A percentile compares a stretch with the other conserved stretches of the same genome.
Conservation (phyloP, 2,888 invertebrate species). For the Tachina fera region DNA sequence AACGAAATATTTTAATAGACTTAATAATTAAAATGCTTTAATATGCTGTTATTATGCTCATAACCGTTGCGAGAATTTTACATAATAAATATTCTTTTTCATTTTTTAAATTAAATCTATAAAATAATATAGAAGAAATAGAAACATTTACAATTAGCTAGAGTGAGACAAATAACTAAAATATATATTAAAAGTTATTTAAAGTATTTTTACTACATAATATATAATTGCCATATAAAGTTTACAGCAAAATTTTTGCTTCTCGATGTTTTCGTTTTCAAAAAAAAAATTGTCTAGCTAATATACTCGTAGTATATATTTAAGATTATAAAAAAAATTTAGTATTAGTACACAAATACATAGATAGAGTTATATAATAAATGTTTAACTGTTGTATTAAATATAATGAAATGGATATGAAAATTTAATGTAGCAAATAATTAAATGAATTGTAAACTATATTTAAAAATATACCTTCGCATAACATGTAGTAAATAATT, state of each 20-base stretch:
- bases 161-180: constrained; percentile 62
- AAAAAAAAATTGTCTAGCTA: background rate
- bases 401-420: constrained; percentile 18
- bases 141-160: constrained; percentile 59
- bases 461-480: no score
- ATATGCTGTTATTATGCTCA: background rate
- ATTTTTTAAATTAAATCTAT: constrained; percentile 12
- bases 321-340: constrained; percentile 18
- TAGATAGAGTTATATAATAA: constrained; percentile 67
- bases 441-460: background rate
- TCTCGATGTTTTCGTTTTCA: constrained; percentile 5
- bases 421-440: constrained; percentile 42
- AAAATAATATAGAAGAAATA: constrained; percentile 18
- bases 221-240: background rate
- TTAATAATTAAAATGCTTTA: background rate
- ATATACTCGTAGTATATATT: constrained; percentile 30
- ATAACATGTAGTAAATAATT: background rate
- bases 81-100: background rate
- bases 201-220: constrained; percentile 18
- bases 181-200: constrained; percentile 36
- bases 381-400: constrained; percentile 69
- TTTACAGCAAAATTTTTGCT: constrained; percentile 2
- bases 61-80: constrained; percentile 9
- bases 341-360: constrained; percentile 8
- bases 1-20: constrained; percentile 40